Conservation (phyloP, 1,140 invertebrate species). For the Caenorhabditis tropicalis region DNA sequence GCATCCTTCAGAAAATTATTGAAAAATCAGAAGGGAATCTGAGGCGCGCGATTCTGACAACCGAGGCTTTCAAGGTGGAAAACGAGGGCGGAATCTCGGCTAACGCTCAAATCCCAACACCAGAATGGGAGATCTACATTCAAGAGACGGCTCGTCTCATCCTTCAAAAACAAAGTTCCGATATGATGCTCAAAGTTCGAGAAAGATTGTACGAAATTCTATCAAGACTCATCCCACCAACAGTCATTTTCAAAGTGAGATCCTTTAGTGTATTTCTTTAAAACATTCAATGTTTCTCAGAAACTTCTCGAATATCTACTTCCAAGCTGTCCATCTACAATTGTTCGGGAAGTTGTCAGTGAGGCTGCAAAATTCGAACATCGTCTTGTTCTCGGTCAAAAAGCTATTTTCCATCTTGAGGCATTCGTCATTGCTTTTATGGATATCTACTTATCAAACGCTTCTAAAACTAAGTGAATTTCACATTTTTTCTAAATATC, state of each 20-base stretch:
- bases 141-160: conserved; percentile 86
- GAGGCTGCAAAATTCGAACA: conserved; percentile 50
- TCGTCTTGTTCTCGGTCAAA: conserved; percentile 21
- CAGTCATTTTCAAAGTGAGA: conserved; percentile 85
- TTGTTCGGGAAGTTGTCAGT: conserved; percentile 32
- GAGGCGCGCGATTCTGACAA: conserved; percentile 88
- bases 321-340: conserved; percentile 15
- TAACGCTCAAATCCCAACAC: conserved; percentile 83
- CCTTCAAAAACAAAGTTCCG: conserved; percentile 85
- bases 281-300: conserved; percentile 44
- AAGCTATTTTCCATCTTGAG: conserved; percentile 57
- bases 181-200: conserved; percentile 82
- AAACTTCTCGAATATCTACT: conserved; percentile 49
- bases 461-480: background rate
- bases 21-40: conserved; percentile 86
- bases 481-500: background rate
- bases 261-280: background rate
- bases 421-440: conserved; percentile 52
- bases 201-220: conserved; percentile 90
- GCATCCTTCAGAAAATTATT: conserved; percentile 72
- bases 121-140: conserved; percentile 92
- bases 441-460: conserved; percentile 27
- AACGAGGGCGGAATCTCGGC: conserved; percentile 75
- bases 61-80: conserved; percentile 83
- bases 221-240: conserved; percentile 89